Conservation (phyloP, 2,113 vertebrate genomes). For the Laticauda laticaudata region DNA sequence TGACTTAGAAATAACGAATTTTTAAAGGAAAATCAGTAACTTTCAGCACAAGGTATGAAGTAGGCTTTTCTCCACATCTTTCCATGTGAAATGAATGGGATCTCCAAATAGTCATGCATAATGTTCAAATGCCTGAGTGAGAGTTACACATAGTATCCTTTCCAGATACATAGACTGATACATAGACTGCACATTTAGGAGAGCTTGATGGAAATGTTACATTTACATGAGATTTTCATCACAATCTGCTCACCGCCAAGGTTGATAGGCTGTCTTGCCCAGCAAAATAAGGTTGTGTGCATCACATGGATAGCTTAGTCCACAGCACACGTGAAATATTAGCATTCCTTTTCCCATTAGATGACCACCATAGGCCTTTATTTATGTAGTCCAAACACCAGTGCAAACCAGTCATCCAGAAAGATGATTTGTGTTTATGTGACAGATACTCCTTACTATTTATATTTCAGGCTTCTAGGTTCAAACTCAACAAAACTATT, state of each 20-base stretch:
- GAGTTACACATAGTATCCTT: neutral
- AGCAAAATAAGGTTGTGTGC: neutral
- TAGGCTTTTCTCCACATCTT: neutral
- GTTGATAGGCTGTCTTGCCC: neutral
- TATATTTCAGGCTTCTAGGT: constrained; percentile 4
- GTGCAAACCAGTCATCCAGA: neutral
- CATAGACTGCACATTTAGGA: neutral
- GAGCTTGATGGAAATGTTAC: neutral
- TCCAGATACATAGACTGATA: neutral
- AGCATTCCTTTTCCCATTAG: neutral
- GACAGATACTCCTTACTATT: neutral
- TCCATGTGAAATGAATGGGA: neutral
- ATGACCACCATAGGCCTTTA: neutral
- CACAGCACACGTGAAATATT: neutral
- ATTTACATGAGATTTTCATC: neutral
- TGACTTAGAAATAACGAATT: constrained; percentile 6
- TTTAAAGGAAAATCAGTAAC: constrained; percentile 13
- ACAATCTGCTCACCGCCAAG: neutral
- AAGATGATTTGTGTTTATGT: neutral
- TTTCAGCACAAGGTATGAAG: neutral
- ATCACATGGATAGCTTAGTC: neutral
- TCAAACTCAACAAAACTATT: neutral
- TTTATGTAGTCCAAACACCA: neutral
- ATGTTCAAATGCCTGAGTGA: neutral
- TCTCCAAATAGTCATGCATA: neutral